These are phyloP conservation scores for Sarcophaga caerulescens DNA, from an alignment of 2,888 invertebrate genomes.

Conservation along the genomic window DNA sequence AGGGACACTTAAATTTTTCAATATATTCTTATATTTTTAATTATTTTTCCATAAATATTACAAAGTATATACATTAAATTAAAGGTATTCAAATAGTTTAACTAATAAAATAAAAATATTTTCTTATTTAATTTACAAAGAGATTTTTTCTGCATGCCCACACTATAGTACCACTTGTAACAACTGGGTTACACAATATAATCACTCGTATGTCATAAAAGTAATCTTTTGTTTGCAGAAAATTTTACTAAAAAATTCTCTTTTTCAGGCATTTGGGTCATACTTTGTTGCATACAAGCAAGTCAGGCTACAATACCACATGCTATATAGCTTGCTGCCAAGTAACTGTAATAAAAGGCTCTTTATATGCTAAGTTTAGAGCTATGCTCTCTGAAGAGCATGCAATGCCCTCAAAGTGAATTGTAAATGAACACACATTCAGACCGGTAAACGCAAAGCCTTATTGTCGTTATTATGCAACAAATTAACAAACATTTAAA, in stretches of 20 bases:
- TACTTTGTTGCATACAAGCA: background rate
- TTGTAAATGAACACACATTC: slow-evolving; percentile 18
- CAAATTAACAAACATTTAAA: slow-evolving; percentile 45
- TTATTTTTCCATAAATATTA: too few species aligned
- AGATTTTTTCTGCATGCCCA: background rate
- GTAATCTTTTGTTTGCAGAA: background rate
- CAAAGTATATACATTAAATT: too few species aligned
- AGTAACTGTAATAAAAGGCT: slow-evolving; percentile 27
- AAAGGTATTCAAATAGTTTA: too few species aligned
- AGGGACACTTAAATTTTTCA: too few species aligned
- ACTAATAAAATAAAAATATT: too few species aligned
- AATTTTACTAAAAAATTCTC: background rate
- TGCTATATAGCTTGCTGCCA: background rate
- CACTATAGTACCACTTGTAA: background rate
- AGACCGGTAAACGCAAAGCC: slow-evolving; percentile 2
- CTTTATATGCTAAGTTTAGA: slow-evolving; percentile 9
- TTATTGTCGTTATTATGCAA: slow-evolving; percentile 29
- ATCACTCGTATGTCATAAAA: background rate
- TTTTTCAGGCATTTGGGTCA: background rate
- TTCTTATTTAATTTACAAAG: background rate
- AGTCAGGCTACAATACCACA: too few species aligned
- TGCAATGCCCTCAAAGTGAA: too few species aligned
- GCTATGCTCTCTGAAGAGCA: background rate
- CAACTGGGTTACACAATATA: slow-evolving; percentile 8
- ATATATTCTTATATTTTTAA: too few species aligned